phyloP scores from a whole-genome alignment of 1,140 invertebrate genomes.

The Tetramorium simillimum region DNA sequence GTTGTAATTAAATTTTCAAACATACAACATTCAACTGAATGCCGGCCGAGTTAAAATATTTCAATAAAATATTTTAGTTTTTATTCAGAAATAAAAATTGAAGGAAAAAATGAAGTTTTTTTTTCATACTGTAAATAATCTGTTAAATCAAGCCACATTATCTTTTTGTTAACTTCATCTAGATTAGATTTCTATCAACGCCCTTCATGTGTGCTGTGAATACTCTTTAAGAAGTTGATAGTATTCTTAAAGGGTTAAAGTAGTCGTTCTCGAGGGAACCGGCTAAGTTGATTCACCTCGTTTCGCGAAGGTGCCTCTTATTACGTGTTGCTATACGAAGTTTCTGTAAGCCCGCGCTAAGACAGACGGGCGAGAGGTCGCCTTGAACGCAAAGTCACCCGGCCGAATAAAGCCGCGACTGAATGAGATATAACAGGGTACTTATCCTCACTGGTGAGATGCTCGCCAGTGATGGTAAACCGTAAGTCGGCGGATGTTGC shows the following conservation, averaged over 20 bases:
- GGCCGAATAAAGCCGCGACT: conserved; percentile 48
- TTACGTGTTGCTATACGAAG: conserved; percentile 46
- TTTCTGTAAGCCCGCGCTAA: conserved; percentile 41
- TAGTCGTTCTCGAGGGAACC: neutral
- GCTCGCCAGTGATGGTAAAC: conserved; percentile 30
- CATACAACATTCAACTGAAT: neutral
- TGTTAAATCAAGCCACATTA: neutral
- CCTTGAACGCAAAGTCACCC: conserved; percentile 46
- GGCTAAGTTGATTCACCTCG: conserved; percentile 44
- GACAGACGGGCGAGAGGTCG: conserved; percentile 15
- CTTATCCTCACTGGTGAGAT: conserved; percentile 34
- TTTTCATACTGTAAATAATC: neutral
- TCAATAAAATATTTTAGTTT: neutral
- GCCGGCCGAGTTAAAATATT: neutral
- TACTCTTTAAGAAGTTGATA: conserved; percentile 8
- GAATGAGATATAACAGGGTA: conserved; percentile 62
- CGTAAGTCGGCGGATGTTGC: conserved; percentile 25
- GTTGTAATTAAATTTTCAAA: neutral
- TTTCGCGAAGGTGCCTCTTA: conserved; percentile 45
- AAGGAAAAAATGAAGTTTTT: neutral
- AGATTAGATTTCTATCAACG: neutral
- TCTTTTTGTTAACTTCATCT: neutral
- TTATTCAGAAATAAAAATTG: neutral
- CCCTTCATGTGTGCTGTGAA: neutral
- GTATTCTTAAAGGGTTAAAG: conserved; percentile 39